Conservation (phyloP, 2,888 invertebrate species). For the Allygus modestus region DNA sequence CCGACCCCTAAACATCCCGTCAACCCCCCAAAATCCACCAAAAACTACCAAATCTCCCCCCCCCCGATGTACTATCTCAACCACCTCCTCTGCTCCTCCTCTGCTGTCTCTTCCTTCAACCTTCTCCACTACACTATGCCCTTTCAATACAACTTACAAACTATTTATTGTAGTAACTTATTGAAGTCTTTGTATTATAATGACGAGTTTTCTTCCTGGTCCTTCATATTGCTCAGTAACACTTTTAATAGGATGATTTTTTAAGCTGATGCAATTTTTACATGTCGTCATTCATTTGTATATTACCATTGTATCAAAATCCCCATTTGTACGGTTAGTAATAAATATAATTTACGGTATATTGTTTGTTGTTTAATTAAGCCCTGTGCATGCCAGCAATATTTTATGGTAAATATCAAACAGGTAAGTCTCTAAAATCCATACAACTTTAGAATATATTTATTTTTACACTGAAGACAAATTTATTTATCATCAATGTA, state of each 20-base stretch:
- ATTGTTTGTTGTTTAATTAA: neutral
- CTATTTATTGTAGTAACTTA: constrained; percentile 45
- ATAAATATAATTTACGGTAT: constrained; percentile 41
- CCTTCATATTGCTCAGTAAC: neutral
- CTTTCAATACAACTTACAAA: neutral
- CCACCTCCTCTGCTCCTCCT: constrained; percentile 5
- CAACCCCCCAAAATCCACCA: constrained; percentile 1
- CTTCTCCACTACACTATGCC: neutral
- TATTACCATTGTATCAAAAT: constrained; percentile 52
- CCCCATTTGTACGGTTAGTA: constrained; percentile 50
- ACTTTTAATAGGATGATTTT: neutral
- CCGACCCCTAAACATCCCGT: constrained; percentile 49
- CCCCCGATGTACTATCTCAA: neutral
- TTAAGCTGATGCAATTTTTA: neutral
- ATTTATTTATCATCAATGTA: too few species aligned
- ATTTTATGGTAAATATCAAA: too few species aligned
- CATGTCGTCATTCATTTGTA: constrained; percentile 54
- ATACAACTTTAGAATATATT: too few species aligned
- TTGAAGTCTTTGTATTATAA: constrained; percentile 34
- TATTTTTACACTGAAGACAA: too few species aligned
- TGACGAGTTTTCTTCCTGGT: neutral
- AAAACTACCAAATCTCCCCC: neutral
- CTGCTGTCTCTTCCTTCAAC: neutral
- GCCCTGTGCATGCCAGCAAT: neutral
- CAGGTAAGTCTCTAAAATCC: too few species aligned